Evolutionary conservation across 2,113 vertebrate species (phyloP).

Genomic region (Catharus minimus): DNA sequence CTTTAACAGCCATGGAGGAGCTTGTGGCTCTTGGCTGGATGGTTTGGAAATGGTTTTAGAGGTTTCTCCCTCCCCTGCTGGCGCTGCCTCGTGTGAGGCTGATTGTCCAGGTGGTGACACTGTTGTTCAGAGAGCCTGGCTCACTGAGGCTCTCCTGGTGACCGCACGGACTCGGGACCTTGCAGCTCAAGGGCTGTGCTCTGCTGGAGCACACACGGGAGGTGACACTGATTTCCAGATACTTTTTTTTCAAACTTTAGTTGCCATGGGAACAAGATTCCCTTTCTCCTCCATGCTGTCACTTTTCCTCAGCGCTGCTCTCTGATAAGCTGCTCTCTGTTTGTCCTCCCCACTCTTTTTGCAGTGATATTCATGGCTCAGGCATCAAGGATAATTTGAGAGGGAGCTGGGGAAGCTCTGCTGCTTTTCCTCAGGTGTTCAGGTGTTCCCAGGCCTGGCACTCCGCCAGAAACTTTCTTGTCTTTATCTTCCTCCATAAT

Average conservation of each 20-base stretch:
- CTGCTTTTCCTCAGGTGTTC: neutral
- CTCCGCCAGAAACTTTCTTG: neutral
- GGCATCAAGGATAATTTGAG: neutral
- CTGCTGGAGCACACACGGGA: neutral
- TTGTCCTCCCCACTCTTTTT: neutral
- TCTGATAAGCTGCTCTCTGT: neutral
- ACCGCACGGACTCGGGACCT: fast-evolving
- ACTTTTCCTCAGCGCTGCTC: neutral
- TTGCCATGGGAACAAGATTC: constrained; percentile 50
- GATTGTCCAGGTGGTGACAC: constrained; percentile 43
- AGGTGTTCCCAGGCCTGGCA: neutral
- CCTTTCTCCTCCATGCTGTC: neutral
- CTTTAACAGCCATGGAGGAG: fast-evolving
- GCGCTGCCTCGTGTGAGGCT: neutral
- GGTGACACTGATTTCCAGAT: neutral
- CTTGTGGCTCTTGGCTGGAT: neutral
- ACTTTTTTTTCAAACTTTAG: constrained; percentile 45
- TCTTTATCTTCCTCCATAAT: constrained; percentile 15
- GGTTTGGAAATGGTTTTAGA: neutral
- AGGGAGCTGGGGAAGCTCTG: neutral
- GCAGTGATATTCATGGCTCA: neutral
- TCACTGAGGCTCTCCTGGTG: neutral
- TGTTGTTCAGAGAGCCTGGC: neutral
- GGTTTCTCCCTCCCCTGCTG: neutral
- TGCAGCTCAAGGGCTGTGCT: neutral